Evolutionary conservation across 2,797 vertebrate genomes (phyloP).

Genomic region (Dendrocincla tyrannina): DNA sequence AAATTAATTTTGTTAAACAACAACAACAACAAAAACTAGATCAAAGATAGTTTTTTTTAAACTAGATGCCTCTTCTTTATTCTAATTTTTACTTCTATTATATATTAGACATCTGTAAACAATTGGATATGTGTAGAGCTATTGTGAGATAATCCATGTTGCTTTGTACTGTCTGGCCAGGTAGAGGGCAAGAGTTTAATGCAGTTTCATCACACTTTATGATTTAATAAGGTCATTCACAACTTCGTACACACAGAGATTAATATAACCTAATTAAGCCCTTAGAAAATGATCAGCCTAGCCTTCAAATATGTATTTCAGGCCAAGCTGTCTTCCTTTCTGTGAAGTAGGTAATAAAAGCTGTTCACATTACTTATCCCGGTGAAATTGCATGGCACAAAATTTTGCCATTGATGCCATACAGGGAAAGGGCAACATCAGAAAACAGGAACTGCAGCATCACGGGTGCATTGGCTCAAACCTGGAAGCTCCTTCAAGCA

Average conservation of each 20-base stretch:
- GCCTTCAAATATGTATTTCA: background rate
- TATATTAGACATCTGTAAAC: background rate
- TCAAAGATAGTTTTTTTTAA: background rate
- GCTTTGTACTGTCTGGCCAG: background rate
- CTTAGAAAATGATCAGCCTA: background rate
- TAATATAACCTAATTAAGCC: conserved; percentile 1
- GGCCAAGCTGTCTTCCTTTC: background rate
- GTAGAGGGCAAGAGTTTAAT: conserved; percentile 10
- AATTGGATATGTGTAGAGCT: background rate
- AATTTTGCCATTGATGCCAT: background rate
- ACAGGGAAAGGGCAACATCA: background rate
- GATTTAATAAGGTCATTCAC: conserved; percentile 25
- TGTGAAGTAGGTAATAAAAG: background rate
- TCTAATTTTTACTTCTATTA: background rate
- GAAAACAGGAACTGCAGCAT: background rate
- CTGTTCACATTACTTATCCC: background rate
- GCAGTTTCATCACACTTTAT: background rate
- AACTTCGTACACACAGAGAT: conserved; percentile 5
- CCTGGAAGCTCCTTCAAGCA: background rate
- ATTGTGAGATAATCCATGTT: background rate
- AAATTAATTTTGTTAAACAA: background rate
- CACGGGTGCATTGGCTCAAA: rapidly evolving
- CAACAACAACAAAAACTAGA: background rate
- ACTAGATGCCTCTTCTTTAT: background rate
- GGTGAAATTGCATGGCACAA: background rate